Evolutionary conservation across 2,797 vertebrate genomes (phyloP).

Genomic region (Myiotriccus ornatus): DNA sequence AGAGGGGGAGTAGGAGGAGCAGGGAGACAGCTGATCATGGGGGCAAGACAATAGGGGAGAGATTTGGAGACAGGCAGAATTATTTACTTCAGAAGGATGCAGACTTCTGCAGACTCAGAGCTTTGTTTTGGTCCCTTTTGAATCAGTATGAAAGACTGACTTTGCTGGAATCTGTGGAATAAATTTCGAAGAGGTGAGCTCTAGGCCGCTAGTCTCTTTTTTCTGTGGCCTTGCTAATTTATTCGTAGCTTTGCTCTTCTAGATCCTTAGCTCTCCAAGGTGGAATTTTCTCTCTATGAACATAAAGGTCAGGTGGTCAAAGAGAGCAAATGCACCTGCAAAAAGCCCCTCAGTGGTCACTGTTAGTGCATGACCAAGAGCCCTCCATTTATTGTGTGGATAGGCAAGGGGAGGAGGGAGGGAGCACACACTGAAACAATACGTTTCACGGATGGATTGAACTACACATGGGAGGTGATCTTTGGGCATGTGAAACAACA

Average conservation of each 20-base stretch:
- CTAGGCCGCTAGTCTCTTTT: background rate
- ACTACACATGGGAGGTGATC: background rate
- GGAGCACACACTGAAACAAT: background rate
- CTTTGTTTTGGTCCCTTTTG: background rate
- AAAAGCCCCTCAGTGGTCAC: background rate
- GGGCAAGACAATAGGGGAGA: background rate
- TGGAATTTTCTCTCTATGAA: background rate
- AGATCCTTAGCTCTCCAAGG: background rate
- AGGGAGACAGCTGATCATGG: background rate
- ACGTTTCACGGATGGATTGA: background rate
- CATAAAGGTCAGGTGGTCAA: background rate
- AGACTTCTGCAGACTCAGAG: background rate
- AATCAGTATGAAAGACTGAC: background rate
- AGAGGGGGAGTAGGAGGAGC: background rate
- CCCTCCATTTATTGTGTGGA: background rate
- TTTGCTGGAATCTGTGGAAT: background rate
- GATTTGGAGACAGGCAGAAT: background rate
- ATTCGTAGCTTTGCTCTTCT: background rate
- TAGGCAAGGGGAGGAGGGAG: background rate
- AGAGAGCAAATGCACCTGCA: background rate
- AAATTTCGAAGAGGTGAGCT: background rate
- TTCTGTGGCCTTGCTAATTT: background rate
- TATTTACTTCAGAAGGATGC: background rate
- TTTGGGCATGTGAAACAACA: accelerated
- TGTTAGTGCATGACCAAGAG: background rate